These are phyloP conservation scores for Dimorphilus gyrociliatus DNA, from an alignment of 2,888 invertebrate species.

Conservation along the genomic window DNA sequence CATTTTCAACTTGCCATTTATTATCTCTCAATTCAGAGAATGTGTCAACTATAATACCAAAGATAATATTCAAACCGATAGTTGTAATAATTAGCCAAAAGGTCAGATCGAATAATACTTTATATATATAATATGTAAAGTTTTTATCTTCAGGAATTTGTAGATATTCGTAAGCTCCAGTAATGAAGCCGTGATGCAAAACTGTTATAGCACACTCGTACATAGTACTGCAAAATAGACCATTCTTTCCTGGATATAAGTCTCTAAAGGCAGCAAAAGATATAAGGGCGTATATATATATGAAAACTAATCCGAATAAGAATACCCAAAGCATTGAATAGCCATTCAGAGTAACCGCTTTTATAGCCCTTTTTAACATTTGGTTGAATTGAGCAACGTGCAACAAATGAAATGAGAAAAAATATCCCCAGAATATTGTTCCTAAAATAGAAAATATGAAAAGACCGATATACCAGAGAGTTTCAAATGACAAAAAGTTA, in stretches of 20 bases:
- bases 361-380: slow-evolving; percentile 29
- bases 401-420: slow-evolving; percentile 32
- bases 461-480: slow-evolving; percentile 27
- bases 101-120: slow-evolving; percentile 20
- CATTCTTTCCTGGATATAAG: slow-evolving; percentile 2
- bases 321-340: slow-evolving; percentile 31
- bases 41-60: slow-evolving; percentile 36
- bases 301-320: slow-evolving; percentile 28
- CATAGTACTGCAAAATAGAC: slow-evolving; percentile 22
- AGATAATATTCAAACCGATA: slow-evolving; percentile 35
- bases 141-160: neutral
- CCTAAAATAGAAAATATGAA: too few species aligned
- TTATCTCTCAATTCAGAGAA: slow-evolving; percentile 33
- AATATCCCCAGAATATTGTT: slow-evolving; percentile 23
- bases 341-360: slow-evolving; percentile 35
- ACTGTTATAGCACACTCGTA: slow-evolving; percentile 33
- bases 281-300: slow-evolving; percentile 31
- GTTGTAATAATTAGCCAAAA: slow-evolving; percentile 36
- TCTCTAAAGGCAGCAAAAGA: slow-evolving; percentile 17
- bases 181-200: slow-evolving; percentile 29
- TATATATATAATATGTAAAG: neutral
- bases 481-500: slow-evolving; percentile 24
- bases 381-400: slow-evolving; percentile 35
- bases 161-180: slow-evolving; percentile 22
- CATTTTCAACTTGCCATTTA: slow-evolving; percentile 16